Conservation (phyloP, 1,140 invertebrate genomes). For the Batillaria attramentaria region DNA sequence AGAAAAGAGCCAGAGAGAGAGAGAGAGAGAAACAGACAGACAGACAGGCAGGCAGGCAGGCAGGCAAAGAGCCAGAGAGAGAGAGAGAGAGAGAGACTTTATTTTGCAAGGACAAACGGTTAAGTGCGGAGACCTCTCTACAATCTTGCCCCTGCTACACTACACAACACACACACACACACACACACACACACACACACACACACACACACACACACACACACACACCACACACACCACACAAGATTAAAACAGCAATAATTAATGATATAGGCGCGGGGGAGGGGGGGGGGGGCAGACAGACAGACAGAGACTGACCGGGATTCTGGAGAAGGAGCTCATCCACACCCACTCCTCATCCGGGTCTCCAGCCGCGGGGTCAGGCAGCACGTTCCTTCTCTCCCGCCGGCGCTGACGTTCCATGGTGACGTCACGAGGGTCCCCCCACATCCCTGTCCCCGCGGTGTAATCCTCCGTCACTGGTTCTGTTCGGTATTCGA, state of each 20-base stretch:
- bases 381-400: neutral
- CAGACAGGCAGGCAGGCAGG: no score
- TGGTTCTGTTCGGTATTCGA: no score
- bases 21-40: no score
- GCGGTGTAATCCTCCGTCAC: no score
- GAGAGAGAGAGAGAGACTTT: slow-evolving; percentile 13
- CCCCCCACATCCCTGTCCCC: neutral
- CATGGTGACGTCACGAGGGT: neutral
- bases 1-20: no score
- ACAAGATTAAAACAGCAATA: no score
- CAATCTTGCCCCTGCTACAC: no score
- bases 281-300: slow-evolving; percentile 6
- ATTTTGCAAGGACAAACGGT: neutral
- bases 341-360: slow-evolving; percentile 28
- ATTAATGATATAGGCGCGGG: no score
- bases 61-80: no score
- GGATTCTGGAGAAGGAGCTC: slow-evolving; percentile 28
- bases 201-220: slow-evolving; percentile 17
- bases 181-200: neutral
- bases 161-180: no score
- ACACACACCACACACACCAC: neutral
- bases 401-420: neutral
- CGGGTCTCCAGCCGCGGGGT: neutral
- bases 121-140: no score
- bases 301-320: slow-evolving; percentile 16